Conservation (phyloP, 1,140 invertebrate species). For the Brachionus calyciflorus region DNA sequence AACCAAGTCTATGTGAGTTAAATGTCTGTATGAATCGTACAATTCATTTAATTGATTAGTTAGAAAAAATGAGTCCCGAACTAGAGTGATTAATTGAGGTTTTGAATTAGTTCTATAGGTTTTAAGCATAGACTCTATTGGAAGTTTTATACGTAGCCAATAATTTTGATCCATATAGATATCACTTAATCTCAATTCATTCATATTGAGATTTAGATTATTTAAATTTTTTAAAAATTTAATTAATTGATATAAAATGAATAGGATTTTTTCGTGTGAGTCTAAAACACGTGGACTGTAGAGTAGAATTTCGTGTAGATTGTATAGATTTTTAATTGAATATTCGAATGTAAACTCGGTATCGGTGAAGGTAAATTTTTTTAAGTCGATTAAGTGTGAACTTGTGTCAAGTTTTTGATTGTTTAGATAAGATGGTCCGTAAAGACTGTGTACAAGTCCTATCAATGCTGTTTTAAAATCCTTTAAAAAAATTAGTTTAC, state of each 20-base stretch:
- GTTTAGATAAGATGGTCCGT: conserved; percentile 13
- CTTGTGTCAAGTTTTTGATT: conserved; percentile 11
- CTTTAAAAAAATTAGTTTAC: conserved; percentile 6
- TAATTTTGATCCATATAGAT: conserved; percentile 26
- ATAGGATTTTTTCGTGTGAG: conserved; percentile 22
- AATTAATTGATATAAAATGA: conserved; percentile 38
- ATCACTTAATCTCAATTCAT: conserved; percentile 6
- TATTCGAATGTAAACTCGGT: conserved; percentile 13
- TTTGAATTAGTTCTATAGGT: background rate
- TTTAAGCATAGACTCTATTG: conserved; percentile 23
- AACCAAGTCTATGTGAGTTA: conserved; percentile 15
- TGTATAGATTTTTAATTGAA: conserved; percentile 3
- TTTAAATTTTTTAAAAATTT: conserved; percentile 1
- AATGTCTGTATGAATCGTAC: conserved; percentile 31
- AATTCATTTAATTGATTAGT: background rate
- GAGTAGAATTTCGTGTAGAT: conserved; percentile 34
- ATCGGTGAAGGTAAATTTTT: background rate
- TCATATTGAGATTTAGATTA: background rate
- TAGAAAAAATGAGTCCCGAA: background rate
- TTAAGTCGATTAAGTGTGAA: conserved; percentile 22
- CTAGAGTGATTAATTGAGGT: background rate
- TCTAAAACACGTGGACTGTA: conserved; percentile 36
- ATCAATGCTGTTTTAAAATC: background rate
- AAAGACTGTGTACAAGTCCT: background rate
- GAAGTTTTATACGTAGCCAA: conserved; percentile 35